Base-by-base conservation (phyloP, 64 coral and sea anemone species). In the Trachythela sp. region DNA sequence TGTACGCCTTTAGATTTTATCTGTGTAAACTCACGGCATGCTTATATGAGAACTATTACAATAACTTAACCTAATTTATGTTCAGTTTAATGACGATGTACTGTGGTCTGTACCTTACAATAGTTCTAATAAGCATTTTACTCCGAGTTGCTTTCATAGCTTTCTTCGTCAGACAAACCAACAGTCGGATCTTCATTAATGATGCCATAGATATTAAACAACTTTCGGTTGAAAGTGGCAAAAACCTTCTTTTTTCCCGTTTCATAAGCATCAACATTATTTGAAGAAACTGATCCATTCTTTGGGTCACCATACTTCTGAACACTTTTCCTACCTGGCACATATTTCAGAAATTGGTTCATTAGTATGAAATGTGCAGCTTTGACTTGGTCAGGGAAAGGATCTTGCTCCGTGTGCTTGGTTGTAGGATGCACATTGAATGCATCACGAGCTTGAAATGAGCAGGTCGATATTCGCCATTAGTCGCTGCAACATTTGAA, bases 401-500 rank as follows among this genome's bases (percentile, higher is more conserved):
- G 75, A 80, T 80, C 75, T 80, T 80, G 75, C 33, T 80, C 75
- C 20, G 32, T 80, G 31, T 37, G 75, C 20, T 80, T 80, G 38
- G 75, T 80, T 17, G 75, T 80, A 29, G 75, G 38, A 80, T 80
- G 75, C 75, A 80, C 27, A 80, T 80, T 80, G 33, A 80, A 80
- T 0, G 75, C 75, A 8, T 80, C 34, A 36, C 75, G 30, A 13
- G 75, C 75, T 80, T 80, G 32, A 39, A 80, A 80, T 80, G 32
- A 80, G 75, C 75, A 80, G 75, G 75, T 80, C 75, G 34, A 80
- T 80, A 29, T 80, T 80, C 8, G 18, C 75, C 75, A 80, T 80
- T 9, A 80, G 38, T 80, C 75, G 9, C 34, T 80, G 75, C 75
- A 80, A 80, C 75, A 80, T 80, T 36, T 80, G 37, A 80, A 80